Evolutionary conservation across 2,797 vertebrate genomes (phyloP).

Genomic region (Cynopterus sphinx): DNA sequence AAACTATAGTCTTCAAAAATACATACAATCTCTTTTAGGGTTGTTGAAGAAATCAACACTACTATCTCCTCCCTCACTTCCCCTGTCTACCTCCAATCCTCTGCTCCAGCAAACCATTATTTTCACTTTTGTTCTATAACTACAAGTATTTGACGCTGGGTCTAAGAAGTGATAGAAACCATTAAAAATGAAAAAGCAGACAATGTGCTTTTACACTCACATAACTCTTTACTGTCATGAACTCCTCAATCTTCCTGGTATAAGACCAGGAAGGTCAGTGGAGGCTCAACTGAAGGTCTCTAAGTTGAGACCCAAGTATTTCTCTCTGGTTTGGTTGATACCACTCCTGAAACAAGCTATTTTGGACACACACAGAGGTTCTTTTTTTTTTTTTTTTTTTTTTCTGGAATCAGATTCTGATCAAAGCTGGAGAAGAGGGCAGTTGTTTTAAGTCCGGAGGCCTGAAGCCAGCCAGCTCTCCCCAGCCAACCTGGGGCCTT

Average conservation of each 20-base stretch:
- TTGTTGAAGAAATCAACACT: not conserved
- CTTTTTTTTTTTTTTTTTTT: not conserved
- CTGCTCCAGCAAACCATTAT: not conserved
- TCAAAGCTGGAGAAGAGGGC: not conserved
- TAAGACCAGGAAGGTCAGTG: not conserved
- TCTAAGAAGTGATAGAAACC: conserved; percentile 8
- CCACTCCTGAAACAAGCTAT: conserved; percentile 33
- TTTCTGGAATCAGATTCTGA: not conserved
- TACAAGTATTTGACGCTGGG: not conserved
- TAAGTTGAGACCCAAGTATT: not conserved
- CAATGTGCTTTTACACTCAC: not conserved
- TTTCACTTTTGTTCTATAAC: conserved; percentile 15
- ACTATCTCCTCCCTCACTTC: not conserved
- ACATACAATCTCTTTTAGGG: not conserved
- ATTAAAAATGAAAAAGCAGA: not conserved
- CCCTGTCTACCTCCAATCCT: not conserved
- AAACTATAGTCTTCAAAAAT: not conserved
- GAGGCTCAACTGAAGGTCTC: not conserved
- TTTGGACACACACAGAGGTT: not conserved
- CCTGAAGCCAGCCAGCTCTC: not conserved
- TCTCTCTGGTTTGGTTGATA: not conserved
- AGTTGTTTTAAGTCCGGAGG: not conserved
- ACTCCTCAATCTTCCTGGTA: not conserved
- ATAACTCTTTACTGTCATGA: not conserved
- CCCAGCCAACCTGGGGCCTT: not conserved